Conservation (phyloP, 2,888 invertebrate species). For the Schizaphis graminum region DNA sequence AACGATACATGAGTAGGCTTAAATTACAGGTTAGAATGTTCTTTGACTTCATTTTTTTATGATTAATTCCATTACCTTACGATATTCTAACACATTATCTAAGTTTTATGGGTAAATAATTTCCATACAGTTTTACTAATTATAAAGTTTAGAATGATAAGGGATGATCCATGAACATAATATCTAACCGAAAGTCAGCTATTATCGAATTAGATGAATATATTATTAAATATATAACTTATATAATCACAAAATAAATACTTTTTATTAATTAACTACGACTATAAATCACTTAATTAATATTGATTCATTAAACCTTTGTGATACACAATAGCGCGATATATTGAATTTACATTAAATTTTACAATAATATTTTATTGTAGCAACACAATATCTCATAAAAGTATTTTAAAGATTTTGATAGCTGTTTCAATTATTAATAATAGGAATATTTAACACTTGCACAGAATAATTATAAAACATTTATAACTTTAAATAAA, state of each 20-base stretch:
- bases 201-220: neutral
- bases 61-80: too few species aligned
- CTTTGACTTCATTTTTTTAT: neutral
- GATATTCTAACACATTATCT: conserved; percentile 3
- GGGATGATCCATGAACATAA: neutral
- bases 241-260: neutral
- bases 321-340: too few species aligned
- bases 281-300: neutral
- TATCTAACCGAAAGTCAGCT: neutral
- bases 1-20: too few species aligned
- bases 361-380: neutral
- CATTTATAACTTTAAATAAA: neutral
- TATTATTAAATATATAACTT: neutral
- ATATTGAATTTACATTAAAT: too few species aligned
- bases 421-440: neutral
- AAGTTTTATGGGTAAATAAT: neutral
- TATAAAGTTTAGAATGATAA: neutral
- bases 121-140: neutral
- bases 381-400: neutral
- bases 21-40: neutral
- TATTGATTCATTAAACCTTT: neutral
- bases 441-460: neutral
- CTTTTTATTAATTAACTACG: neutral
- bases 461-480: neutral
- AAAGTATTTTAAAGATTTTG: neutral